These are phyloP conservation scores for Spodoptera exigua DNA, from an alignment of 2,888 invertebrate species.

Conservation along the genomic window DNA sequence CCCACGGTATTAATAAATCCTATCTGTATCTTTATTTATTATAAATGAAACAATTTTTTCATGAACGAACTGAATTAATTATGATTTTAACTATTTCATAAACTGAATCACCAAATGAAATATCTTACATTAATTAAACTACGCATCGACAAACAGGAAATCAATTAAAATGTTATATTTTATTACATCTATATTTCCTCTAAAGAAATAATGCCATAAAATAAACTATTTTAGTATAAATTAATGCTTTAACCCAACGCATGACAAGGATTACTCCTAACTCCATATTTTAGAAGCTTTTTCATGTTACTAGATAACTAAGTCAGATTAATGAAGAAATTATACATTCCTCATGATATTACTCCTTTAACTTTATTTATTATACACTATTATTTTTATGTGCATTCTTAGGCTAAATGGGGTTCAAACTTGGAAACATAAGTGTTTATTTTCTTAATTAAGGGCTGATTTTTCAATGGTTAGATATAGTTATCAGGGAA, in stretches of 20 bases:
- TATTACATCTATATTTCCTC: conserved; percentile 12
- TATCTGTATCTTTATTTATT: no score
- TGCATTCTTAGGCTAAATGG: neutral
- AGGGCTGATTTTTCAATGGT: no score
- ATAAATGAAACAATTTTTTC: no score
- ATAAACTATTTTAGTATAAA: conserved; percentile 26
- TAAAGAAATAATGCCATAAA: conserved; percentile 38
- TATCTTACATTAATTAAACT: no score
- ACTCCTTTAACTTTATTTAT: conserved; percentile 37
- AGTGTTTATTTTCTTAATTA: no score
- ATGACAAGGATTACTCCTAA: conserved; percentile 34
- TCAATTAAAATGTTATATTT: no score
- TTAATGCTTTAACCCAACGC: conserved; percentile 18
- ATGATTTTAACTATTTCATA: no score
- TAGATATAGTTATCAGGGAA: no score
- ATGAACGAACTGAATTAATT: no score
- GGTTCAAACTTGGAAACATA: neutral
- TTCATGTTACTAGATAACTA: conserved; percentile 31
- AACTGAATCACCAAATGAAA: no score
- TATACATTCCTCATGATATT: conserved; percentile 58
- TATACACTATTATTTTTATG: conserved; percentile 23
- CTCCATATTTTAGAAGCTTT: conserved; percentile 12
- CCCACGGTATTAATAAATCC: no score
- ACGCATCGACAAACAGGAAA: no score
- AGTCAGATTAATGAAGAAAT: conserved; percentile 33